Evolutionary conservation across 2,888 invertebrate species (phyloP).

Genomic region (Pachymerium ferrugineum): DNA sequence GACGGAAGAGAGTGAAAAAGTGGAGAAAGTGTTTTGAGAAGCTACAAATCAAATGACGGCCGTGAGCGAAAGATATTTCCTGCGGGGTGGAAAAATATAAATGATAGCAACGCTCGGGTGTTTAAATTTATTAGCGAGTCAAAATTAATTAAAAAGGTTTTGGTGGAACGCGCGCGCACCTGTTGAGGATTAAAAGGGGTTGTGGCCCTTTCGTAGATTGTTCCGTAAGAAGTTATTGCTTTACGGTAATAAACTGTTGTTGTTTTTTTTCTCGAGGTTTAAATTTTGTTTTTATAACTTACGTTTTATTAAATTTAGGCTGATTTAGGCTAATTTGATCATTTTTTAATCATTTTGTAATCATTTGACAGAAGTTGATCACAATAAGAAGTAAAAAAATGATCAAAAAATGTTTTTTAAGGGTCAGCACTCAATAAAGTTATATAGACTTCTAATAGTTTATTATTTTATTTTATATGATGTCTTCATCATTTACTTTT

Average conservation of each 20-base stretch:
- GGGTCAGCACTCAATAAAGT: too few species aligned
- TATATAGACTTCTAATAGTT: too few species aligned
- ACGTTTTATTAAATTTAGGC: too few species aligned
- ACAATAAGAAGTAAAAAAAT: too few species aligned
- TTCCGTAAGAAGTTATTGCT: background rate
- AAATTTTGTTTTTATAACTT: too few species aligned
- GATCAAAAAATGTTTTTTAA: too few species aligned
- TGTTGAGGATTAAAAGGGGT: conserved; percentile 3
- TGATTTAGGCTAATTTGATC: too few species aligned
- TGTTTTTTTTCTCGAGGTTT: too few species aligned
- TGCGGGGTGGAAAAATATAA: conserved; percentile 18
- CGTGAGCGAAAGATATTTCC: background rate
- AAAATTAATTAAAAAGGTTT: conserved; percentile 17
- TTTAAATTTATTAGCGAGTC: conserved; percentile 16
- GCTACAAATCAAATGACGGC: background rate
- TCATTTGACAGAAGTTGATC: too few species aligned
- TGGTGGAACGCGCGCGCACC: conserved; percentile 1
- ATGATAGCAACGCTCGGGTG: background rate
- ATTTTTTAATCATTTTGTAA: too few species aligned
- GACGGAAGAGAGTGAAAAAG: background rate
- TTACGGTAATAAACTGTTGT: background rate
- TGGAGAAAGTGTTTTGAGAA: background rate
- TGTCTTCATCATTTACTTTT: too few species aligned
- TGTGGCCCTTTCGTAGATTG: background rate
- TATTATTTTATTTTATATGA: too few species aligned